Evolutionary conservation across 2,797 vertebrate genomes (phyloP), one percentile per base, ranked within the genome.

Genomic region (Lemur catta): DNA sequence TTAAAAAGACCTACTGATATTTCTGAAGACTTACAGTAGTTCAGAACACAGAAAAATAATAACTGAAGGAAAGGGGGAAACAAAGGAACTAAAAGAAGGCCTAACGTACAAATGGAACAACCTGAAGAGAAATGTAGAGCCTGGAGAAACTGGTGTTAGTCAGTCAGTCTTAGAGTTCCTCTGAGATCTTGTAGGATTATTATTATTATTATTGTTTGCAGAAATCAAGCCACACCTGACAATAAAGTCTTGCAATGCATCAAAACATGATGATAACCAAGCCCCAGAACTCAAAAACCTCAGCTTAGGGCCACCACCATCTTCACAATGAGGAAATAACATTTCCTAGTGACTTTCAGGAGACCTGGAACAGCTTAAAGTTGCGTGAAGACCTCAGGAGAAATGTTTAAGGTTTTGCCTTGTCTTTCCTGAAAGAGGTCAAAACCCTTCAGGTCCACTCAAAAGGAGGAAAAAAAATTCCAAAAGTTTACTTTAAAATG

Each of bases 361-460:
- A 98, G 98, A 98, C 97, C 96, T 97, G 95, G 88, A 97, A 72
- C 96, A 98, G 96, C 84, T 86, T 93, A 97, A 98, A 97, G 97
- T 97, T 78, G 28, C 67, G 84, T 88, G 97, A 94, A 96, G 97
- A 98, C 97, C 98, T 98, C 97, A 96, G 97, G 98, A 95, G 97
- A 98, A 98, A 97, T n/a, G 79, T 97, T 97, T 94, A 96, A 95
- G 96, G 84, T 89, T 76, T 96, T 78, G 69, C 89, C 90, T 97
- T 97, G 97, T 97, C 97, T 94, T 98, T 98, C 97, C 97, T 94
- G 84, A 97, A 98, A 71, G 93, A 97, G 94, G 94, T 98, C 98
- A 98, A 98, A 98, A 98, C 96, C 93, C 98, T 98, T 97, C 97
- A 98, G 98, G 97, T 96, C 97, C 98, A 98, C 97, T 97, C 97